Evolutionary conservation across 2,113 vertebrate genomes (phyloP), one percentile per base, ranked within the genome.

Genomic region (Albula goreensis): DNA sequence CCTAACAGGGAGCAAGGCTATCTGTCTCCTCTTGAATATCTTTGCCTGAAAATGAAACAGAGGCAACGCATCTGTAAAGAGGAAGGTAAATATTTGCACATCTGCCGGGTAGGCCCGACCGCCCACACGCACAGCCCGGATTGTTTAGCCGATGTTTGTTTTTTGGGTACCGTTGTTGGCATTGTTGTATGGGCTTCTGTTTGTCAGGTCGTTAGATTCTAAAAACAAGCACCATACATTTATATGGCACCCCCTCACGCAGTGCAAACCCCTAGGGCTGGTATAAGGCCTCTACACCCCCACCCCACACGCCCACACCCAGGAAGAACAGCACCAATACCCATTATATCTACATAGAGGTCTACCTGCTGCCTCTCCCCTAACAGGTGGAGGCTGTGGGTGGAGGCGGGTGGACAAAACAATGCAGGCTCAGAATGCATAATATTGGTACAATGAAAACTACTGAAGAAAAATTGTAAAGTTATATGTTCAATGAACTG

Each of bases 31-130:
- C 63, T 22, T 15, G 5, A 1, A 22, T 25, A 25, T 9, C 66
- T 74, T n/a, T 74, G 66, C 25, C 22, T 31, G n/a, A 31, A 19
- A 5, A 74, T 31, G 11, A 17, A 25, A 74, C n/a, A n/a, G 25
- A 1, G 17, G 17, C 60, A 74, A 74, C 22, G 9, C 66, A 9
- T 70, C 17, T 17, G 5, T 51, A 22, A 52, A n/a, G 4, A 57
- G 52, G 10, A n/a, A 57, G 22, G 81, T 60, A n/a, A 83, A 83
- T 83, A 83, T 83, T 83, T 83, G 81, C 53, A 83, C 81, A 83
- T 83, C 81, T 83, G 81, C 81, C 15, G 57, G 81, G 81, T 15
- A 83, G 48, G 49, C 7, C 56, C 5, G 66, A n/a, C 19, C 22
- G 66, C 17, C 25, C 8, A 22, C 63, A n/a, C 12, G 17, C 57